Evolutionary conservation across 2,888 invertebrate genomes (phyloP).

Genomic region (Anagyrus pseudococci): DNA sequence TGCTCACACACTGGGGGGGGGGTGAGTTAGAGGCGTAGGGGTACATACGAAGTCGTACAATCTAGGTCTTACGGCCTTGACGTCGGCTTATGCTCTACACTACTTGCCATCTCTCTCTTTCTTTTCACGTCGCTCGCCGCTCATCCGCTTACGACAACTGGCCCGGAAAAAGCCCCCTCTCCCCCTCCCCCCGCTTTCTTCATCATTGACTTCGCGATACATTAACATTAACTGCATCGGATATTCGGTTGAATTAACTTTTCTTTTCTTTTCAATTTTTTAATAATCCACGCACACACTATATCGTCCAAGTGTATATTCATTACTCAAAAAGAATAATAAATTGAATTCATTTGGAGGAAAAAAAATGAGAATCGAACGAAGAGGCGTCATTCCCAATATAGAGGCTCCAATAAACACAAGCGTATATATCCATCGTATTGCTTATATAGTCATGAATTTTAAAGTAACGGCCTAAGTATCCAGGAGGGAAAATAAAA

Average conservation of each 20-base stretch:
- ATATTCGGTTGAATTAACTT: neutral
- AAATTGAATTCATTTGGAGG: neutral
- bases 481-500: neutral
- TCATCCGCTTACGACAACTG: conserved; percentile 14
- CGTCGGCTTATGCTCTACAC: conserved; percentile 40
- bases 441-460: neutral
- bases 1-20: too few species aligned
- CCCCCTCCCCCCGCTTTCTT: conserved; percentile 6
- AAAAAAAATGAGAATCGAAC: neutral
- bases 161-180: neutral
- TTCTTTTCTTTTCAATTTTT: neutral
- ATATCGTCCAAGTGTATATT: neutral
- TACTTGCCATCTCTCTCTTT: neutral
- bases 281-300: neutral
- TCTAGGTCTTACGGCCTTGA: conserved; percentile 52
- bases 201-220: too few species aligned
- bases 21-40: neutral
- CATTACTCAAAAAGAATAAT: neutral
- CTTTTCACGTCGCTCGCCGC: neutral
- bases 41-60: conserved; percentile 49
- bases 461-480: neutral
- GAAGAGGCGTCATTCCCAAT: neutral
- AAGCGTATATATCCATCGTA: too few species aligned
- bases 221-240: neutral
- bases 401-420: neutral